Evolutionary conservation across 2,113 vertebrate species (phyloP), one percentile per base, ranked within the genome.

Genomic region (Rhegmatorhina hoffmannsi): DNA sequence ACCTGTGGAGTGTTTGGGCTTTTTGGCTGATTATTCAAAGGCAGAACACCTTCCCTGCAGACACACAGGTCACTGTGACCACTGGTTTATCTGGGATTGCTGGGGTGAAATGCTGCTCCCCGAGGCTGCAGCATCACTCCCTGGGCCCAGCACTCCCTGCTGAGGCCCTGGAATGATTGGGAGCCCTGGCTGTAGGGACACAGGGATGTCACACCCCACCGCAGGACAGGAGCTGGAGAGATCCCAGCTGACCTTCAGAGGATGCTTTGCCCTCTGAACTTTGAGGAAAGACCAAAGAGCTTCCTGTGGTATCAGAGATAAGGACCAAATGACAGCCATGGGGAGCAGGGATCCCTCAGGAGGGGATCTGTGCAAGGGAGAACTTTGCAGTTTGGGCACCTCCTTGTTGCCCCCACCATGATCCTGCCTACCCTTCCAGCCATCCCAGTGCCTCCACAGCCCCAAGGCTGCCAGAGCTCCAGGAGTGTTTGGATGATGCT

Each of bases 401-500:
- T 20, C 43, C 68, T 46, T 0, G 0, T 6, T 5, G 5, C 19
- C 8, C 29, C 6, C 23, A 2, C 13, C 23, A 1, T 0, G 1
- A 13, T 13, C 36, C 40, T 36, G 16, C 2, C 44, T 13, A 6
- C 34, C 9, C 49, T 52, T 33, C 58, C 75, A 84, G 50, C 19
- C 56, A 64, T 28, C 40, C 49, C 77, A 38, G 33, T 4, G 4
- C 49, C 53, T 59, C 40, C 50, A 18, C 15, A 59, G 38, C 20
- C n/a, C 25, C 33, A 15, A 34, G 56, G 56, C 33, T 23, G 56
- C 33, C 55, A 58, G 56, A 58, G 20, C 33, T 58, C 33, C 8
- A 58, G 33, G 6, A 58, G 33, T 1, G 4, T n/a, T 58, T 58
- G 33, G 13, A 15, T 58, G 20, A 23, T 58, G 3, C 33, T 23